Evolutionary conservation across 1,140 invertebrate genomes (phyloP).

Genomic region (Trichoplusia ni): DNA sequence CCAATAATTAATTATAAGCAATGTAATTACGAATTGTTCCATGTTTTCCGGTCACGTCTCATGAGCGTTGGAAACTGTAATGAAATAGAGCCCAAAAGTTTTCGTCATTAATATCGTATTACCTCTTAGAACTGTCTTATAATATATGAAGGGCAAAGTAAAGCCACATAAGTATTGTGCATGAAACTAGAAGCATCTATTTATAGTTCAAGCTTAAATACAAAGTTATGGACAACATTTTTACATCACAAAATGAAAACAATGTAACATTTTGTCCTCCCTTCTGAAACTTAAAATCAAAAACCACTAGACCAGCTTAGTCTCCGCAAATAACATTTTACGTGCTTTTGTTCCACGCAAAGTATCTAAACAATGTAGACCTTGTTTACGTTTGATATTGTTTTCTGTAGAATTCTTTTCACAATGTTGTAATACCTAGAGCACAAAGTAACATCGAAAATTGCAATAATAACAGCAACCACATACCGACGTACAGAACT

Average conservation of each 20-base stretch:
- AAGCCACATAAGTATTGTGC: neutral
- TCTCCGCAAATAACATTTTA: neutral
- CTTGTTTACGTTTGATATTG: constrained; percentile 16
- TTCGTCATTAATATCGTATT: constrained; percentile 22
- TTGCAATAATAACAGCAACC: neutral
- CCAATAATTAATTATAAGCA: constrained; percentile 6
- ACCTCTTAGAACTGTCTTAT: constrained; percentile 11
- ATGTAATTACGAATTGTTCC: constrained; percentile 10
- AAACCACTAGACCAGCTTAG: neutral
- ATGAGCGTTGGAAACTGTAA: constrained; percentile 6
- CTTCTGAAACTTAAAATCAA: neutral
- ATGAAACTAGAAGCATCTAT: neutral
- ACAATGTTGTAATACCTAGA: neutral
- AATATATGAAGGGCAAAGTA: neutral
- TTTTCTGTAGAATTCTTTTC: constrained; percentile 6
- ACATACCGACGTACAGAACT: too few relatives aligned
- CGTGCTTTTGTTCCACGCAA: neutral
- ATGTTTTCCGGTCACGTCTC: constrained; percentile 26
- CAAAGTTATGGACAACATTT: neutral
- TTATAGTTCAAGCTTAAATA: neutral
- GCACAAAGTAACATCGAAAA: neutral
- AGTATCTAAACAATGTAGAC: constrained; percentile 11
- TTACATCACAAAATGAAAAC: too few relatives aligned
- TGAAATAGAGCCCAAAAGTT: constrained; percentile 24
- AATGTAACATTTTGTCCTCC: too few relatives aligned